phyloP scores from a whole-genome alignment of 2,113 vertebrate genomes.

The Sarotherodon lohbergeri region DNA sequence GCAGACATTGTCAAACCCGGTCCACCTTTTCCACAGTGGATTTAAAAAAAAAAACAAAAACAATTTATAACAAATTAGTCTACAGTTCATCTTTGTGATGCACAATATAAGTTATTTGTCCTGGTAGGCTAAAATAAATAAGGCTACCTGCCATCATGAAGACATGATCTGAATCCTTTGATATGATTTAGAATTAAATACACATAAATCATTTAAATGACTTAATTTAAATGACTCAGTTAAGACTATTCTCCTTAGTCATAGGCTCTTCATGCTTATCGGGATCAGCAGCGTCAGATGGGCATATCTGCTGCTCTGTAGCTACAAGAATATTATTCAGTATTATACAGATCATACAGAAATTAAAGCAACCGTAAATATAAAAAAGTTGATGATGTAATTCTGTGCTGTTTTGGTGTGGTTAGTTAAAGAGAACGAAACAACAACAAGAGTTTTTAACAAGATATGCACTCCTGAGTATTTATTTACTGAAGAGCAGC shows the following conservation, averaged over 20 bases:
- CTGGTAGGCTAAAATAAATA: neutral
- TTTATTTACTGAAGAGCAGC: neutral
- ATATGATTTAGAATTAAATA: neutral
- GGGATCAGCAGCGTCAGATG: neutral
- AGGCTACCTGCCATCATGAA: neutral
- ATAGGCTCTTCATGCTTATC: neutral
- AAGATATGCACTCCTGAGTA: neutral
- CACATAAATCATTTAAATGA: neutral
- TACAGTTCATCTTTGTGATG: neutral
- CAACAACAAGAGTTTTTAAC: neutral
- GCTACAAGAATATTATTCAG: neutral
- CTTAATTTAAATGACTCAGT: neutral
- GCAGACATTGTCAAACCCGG: neutral
- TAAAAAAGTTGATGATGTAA: neutral
- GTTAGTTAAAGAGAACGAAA: neutral
- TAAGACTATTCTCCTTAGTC: neutral
- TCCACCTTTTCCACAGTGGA: neutral
- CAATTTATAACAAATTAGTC: neutral
- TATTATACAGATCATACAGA: neutral
- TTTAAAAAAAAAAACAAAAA: neutral
- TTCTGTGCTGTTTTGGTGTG: neutral
- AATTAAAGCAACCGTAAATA: neutral
- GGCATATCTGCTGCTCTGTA: neutral
- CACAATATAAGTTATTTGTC: neutral
- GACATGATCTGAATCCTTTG: neutral